These are phyloP conservation scores for Hylia prasina DNA, from an alignment of 2,113 vertebrate genomes.

Conservation along the genomic window DNA sequence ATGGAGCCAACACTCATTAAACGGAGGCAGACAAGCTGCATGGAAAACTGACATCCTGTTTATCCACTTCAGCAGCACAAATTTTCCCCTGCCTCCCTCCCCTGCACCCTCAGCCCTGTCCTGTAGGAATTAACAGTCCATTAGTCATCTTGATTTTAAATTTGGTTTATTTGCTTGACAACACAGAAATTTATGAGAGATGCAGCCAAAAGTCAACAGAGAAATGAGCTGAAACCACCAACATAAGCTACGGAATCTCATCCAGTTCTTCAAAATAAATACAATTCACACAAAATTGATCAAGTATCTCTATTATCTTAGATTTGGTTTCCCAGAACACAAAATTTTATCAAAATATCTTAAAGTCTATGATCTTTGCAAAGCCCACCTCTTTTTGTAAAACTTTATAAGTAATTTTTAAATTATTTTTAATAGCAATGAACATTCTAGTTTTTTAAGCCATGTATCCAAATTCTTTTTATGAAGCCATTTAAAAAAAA, in stretches of 20 bases:
- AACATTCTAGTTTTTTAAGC: background rate
- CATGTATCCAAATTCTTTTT: background rate
- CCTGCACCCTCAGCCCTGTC: background rate
- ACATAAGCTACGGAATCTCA: background rate
- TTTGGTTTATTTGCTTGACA: background rate
- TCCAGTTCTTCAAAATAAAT: background rate
- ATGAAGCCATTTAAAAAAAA: too few species aligned
- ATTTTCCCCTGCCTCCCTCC: background rate
- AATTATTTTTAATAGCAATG: background rate
- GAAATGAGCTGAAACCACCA: conserved; percentile 4
- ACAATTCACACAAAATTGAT: background rate
- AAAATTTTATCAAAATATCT: background rate
- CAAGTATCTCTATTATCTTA: background rate
- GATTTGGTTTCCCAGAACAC: background rate
- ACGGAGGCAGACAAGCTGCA: background rate
- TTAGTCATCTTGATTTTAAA: conserved; percentile 25
- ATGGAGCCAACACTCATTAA: background rate
- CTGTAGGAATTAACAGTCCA: conserved; percentile 31
- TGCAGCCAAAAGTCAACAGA: background rate
- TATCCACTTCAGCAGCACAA: background rate
- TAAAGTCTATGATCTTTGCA: background rate
- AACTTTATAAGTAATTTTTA: background rate
- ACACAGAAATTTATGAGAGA: background rate
- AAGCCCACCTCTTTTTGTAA: background rate
- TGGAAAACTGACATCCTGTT: background rate